Evolutionary conservation across 2,797 vertebrate genomes (phyloP).

Genomic region (Scomberomorus guttatus): DNA sequence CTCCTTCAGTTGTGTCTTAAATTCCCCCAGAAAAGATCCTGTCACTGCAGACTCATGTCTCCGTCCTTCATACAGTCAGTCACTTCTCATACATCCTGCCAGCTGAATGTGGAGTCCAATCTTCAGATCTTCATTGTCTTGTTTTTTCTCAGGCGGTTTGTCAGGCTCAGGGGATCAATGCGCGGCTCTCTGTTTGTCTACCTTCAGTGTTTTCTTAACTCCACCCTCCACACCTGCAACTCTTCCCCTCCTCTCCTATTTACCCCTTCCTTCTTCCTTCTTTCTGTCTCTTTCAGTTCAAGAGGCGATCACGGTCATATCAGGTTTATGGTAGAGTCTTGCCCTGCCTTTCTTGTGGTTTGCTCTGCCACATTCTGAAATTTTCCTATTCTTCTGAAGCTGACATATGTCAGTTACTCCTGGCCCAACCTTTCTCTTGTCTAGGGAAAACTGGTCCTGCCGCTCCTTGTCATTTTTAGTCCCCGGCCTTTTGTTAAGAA

Average conservation of each 20-base stretch:
- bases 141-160: slow-evolving; percentile 48
- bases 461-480: slow-evolving; percentile 59
- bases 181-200: slow-evolving; percentile 72
- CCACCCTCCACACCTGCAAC: slow-evolving; percentile 74
- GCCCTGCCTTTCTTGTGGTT: background rate
- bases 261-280: slow-evolving; percentile 41
- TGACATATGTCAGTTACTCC: slow-evolving; percentile 6
- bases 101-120: background rate
- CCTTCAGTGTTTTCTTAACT: slow-evolving; percentile 68
- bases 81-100: slow-evolving; percentile 35
- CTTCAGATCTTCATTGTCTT: slow-evolving; percentile 62
- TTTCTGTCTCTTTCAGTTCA: background rate
- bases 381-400: background rate
- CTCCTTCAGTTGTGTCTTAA: slow-evolving; percentile 25
- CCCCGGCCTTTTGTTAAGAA: slow-evolving; percentile 63
- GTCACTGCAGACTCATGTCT: slow-evolving; percentile 42
- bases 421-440: slow-evolving; percentile 54
- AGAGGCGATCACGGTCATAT: slow-evolving; percentile 1
- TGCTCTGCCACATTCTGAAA: slow-evolving; percentile 27
- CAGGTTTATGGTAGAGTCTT: slow-evolving; percentile 6
- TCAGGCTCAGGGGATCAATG: slow-evolving; percentile 67
- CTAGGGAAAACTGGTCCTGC: slow-evolving; percentile 76
- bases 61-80: slow-evolving; percentile 12
- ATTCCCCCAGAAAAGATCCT: slow-evolving; percentile 22
- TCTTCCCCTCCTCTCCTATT: slow-evolving; percentile 24